These are phyloP conservation scores for Cynocephalus volans DNA, from an alignment of 2,113 vertebrate genomes.

Conservation along the genomic window DNA sequence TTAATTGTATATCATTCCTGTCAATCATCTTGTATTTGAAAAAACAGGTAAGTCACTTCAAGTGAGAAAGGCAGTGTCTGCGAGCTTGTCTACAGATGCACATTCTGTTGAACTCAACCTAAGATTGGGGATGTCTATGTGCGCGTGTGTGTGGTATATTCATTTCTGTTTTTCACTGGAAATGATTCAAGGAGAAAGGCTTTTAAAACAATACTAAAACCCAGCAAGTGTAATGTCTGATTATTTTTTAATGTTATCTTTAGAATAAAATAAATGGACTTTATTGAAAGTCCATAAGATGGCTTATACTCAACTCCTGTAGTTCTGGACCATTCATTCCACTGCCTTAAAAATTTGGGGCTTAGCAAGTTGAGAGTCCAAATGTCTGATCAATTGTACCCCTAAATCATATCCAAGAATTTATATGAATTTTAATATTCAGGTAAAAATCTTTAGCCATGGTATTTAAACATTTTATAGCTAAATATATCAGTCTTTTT, in stretches of 20 bases:
- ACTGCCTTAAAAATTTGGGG: not conserved
- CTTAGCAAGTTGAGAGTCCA: not conserved
- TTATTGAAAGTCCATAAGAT: not conserved
- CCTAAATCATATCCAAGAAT: not conserved
- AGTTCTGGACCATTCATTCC: not conserved
- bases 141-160: not conserved
- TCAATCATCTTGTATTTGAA: not conserved
- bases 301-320: not conserved
- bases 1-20: not conserved
- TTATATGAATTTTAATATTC: constrained; percentile 27
- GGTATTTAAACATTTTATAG: not conserved
- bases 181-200: not conserved
- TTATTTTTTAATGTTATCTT: constrained; percentile 30
- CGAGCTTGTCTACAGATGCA: not conserved
- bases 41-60: not conserved
- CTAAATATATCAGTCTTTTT: not conserved
- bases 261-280: not conserved
- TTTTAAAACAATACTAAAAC: constrained; percentile 37
- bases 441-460: not conserved
- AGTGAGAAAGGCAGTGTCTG: not conserved
- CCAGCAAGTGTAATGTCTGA: not conserved
- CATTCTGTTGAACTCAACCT: not conserved
- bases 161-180: constrained; percentile 28
- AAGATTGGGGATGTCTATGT: not conserved
- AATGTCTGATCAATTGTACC: not conserved